Percentiles rank a stretch among this genome's conserved stretches.
Evolutionary conservation across 2,797 vertebrate genomes (phyloP).

Genomic region (Pygocentrus nattereri): DNA sequence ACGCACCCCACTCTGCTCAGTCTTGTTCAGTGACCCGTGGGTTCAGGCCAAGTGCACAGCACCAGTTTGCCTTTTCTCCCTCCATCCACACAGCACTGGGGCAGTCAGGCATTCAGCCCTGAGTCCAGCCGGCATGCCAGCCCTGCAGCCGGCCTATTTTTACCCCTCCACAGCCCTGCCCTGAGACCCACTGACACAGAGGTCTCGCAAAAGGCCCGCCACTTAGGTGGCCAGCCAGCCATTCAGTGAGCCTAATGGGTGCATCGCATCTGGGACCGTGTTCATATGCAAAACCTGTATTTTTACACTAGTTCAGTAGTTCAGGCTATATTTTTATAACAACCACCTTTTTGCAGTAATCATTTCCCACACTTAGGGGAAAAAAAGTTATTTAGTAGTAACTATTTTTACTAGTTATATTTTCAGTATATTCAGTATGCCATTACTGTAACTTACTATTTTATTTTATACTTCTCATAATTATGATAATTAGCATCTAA

Average conservation of each 20-base stretch:
- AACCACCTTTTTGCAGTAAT: too few relatives aligned
- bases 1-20: conserved; percentile 6
- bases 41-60: conserved; percentile 44
- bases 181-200: neutral
- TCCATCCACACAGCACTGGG: conserved; percentile 28
- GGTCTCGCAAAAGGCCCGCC: neutral
- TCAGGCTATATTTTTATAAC: too few relatives aligned
- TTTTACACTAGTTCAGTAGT: too few relatives aligned
- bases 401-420: too few relatives aligned
- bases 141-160: conserved; percentile 28
- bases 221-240: neutral
- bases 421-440: too few relatives aligned
- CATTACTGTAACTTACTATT: too few relatives aligned
- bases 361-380: too few relatives aligned
- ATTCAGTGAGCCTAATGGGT: neutral
- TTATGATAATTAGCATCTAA: too few relatives aligned
- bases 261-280: too few relatives aligned
- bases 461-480: too few relatives aligned
- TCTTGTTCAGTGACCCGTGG: conserved; percentile 52
- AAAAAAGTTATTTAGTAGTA: too few relatives aligned
- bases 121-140: neutral
- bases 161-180: conserved; percentile 5
- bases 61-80: conserved; percentile 41
- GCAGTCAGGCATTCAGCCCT: conserved; percentile 6
- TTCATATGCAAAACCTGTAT: too few relatives aligned